Evolutionary conservation across 2,797 vertebrate species (phyloP).

Genomic region (Myiothlypis coronata): DNA sequence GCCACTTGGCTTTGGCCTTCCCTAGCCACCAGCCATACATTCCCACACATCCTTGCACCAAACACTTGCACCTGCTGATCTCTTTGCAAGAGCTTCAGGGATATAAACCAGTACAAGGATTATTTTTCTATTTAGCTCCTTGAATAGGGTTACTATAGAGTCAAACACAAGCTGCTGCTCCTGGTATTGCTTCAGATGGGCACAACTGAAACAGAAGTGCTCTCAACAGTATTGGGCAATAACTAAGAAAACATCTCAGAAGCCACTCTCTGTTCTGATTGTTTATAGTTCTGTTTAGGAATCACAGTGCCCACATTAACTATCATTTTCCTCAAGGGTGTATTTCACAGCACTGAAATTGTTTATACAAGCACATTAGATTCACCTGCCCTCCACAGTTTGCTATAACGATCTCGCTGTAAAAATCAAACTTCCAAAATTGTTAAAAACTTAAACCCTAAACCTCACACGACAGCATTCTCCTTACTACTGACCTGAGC

Average conservation of each 20-base stretch:
- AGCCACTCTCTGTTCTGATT: neutral
- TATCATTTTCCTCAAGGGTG: neutral
- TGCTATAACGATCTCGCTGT: neutral
- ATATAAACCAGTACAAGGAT: neutral
- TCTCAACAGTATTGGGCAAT: neutral
- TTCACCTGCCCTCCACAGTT: neutral
- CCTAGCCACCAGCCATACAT: neutral
- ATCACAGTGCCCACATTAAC: neutral
- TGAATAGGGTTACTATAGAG: neutral
- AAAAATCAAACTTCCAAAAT: neutral
- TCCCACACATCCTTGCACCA: neutral
- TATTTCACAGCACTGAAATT: neutral
- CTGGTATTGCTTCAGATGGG: neutral
- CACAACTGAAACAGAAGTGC: neutral
- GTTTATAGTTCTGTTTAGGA: neutral
- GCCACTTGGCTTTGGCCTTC: neutral
- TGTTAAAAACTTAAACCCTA: neutral
- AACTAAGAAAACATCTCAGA: neutral
- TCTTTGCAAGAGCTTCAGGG: neutral
- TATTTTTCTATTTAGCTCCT: neutral
- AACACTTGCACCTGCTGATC: neutral
- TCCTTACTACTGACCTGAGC: slow-evolving; percentile 85
- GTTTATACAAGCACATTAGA: neutral
- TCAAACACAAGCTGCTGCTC: neutral
- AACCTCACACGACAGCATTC: neutral